Conservation (phyloP, 2,113 vertebrate species). For the Mohoua ochrocephala region DNA sequence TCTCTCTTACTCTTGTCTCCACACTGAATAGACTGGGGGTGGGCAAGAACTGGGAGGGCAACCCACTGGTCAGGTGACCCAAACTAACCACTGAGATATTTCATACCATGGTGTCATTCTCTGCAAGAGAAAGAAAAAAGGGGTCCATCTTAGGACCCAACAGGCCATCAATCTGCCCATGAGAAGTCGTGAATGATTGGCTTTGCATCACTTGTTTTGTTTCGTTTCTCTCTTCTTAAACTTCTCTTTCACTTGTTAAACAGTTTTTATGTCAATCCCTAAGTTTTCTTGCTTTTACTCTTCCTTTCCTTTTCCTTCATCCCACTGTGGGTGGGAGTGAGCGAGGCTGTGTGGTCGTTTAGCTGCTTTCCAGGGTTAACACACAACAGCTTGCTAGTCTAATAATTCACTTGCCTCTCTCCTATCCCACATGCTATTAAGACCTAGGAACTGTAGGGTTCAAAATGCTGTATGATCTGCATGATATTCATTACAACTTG, state of each 20-base stretch:
- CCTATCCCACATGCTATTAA: not conserved
- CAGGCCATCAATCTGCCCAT: rapidly evolving
- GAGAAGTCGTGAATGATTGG: not conserved
- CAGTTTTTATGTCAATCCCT: not conserved
- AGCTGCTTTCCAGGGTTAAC: not conserved
- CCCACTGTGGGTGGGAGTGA: not conserved
- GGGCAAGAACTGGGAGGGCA: not conserved
- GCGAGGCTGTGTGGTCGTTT: rapidly evolving
- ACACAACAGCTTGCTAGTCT: not conserved
- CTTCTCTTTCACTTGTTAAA: not conserved
- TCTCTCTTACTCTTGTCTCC: not conserved
- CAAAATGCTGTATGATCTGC: not conserved
- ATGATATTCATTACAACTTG: not conserved
- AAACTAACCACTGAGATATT: not conserved
- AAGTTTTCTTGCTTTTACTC: not conserved
- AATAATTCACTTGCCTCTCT: not conserved
- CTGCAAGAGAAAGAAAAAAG: not conserved
- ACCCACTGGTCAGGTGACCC: not conserved
- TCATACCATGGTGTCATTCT: not conserved
- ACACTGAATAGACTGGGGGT: not conserved
- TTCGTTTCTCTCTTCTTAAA: not conserved
- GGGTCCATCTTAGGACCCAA: not conserved
- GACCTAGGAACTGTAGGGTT: not conserved
- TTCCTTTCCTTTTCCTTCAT: not conserved
- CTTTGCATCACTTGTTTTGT: not conserved